Percentiles rank a stretch among this genome's conserved stretches.
These are phyloP conservation scores for Microctenopoma stevenorrisi DNA, from an alignment of 2,797 vertebrate genomes.

Conservation along the genomic window DNA sequence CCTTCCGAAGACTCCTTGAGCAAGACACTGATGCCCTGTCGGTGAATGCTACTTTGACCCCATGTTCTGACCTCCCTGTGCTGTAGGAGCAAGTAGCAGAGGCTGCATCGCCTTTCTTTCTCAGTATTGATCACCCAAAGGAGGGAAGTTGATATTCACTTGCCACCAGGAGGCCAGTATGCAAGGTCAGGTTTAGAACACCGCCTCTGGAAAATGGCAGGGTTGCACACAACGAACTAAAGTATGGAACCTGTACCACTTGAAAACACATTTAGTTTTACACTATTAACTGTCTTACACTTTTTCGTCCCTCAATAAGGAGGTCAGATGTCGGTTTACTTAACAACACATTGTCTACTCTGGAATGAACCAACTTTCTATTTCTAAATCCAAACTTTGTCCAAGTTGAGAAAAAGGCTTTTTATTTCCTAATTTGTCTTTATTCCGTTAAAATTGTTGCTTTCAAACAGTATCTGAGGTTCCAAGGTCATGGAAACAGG, in stretches of 20 bases:
- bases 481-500: slow-evolving; percentile 39
- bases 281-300: neutral
- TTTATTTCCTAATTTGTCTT: slow-evolving; percentile 23
- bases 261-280: slow-evolving; percentile 31
- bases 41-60: slow-evolving; percentile 55
- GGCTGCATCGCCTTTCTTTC: slow-evolving; percentile 32
- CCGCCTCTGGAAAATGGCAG: slow-evolving; percentile 44
- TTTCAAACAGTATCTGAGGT: slow-evolving; percentile 18
- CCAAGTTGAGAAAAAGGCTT: neutral
- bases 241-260: slow-evolving; percentile 30
- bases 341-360: slow-evolving; percentile 2
- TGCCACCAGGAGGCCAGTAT: slow-evolving; percentile 42
- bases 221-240: slow-evolving; percentile 13
- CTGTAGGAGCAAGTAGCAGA: slow-evolving; percentile 36
- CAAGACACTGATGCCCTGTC: slow-evolving; percentile 52
- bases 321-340: slow-evolving; percentile 28
- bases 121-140: slow-evolving; percentile 65
- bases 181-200: slow-evolving; percentile 56
- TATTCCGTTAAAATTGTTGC: slow-evolving; percentile 23
- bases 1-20: slow-evolving; percentile 65
- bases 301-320: slow-evolving; percentile 6
- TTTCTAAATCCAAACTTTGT: slow-evolving; percentile 36
- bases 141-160: slow-evolving; percentile 43
- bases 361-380: slow-evolving; percentile 22
- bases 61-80: slow-evolving; percentile 61